Conservation (phyloP, 2,113 vertebrate genomes). For the Rattus rattus region DNA sequence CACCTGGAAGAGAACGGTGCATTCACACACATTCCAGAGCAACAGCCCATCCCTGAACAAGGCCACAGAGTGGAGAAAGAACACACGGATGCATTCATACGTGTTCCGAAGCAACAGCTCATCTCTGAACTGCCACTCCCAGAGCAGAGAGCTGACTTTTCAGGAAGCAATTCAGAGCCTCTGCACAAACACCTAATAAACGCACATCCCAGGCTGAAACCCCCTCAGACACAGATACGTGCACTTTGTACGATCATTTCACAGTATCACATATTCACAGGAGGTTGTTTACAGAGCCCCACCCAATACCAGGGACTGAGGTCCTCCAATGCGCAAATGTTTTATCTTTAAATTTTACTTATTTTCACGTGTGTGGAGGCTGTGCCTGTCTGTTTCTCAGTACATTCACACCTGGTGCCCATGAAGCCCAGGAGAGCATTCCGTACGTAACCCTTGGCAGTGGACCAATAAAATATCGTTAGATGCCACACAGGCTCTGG, state of each 20-base stretch:
- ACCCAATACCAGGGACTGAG: background rate
- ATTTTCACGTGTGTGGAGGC: background rate
- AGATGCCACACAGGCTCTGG: background rate
- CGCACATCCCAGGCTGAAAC: background rate
- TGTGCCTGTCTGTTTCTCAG: background rate
- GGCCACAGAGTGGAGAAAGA: background rate
- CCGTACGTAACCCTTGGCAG: background rate
- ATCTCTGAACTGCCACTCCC: background rate
- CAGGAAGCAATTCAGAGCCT: background rate
- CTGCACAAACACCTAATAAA: background rate
- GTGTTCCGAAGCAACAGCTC: too few relatives aligned
- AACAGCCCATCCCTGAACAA: background rate
- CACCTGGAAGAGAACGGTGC: conserved; percentile 87
- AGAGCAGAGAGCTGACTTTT: too few relatives aligned
- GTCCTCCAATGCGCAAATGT: too few relatives aligned
- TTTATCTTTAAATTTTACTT: background rate
- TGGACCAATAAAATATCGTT: background rate
- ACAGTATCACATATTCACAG: background rate
- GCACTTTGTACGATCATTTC: background rate
- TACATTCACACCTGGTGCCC: background rate
- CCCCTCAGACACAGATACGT: background rate
- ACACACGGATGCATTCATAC: background rate
- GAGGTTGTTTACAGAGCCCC: too few relatives aligned
- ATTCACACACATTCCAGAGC: background rate
- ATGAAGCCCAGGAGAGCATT: background rate